phyloP scores from a whole-genome alignment of 1,140 invertebrate species.

The Tetranychus cinnabarinus region DNA sequence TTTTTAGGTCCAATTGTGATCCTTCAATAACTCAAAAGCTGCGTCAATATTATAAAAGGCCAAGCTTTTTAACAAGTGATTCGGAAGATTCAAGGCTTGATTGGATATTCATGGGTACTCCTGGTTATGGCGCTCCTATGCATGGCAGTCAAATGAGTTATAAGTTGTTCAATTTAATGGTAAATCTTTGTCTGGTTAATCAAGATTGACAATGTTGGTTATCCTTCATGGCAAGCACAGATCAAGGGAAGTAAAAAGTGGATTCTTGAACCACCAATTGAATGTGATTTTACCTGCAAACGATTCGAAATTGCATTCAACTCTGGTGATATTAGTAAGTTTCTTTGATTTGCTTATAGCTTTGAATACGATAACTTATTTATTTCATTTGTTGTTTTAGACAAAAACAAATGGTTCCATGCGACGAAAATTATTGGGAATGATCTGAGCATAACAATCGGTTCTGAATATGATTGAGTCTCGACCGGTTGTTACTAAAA shows the following conservation, averaged over 20 bases:
- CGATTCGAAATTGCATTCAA: conserved; percentile 42
- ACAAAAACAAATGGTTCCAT: conserved; percentile 88
- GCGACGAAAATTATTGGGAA: conserved; percentile 58
- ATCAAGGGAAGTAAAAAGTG: conserved; percentile 58
- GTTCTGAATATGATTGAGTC: conserved; percentile 68
- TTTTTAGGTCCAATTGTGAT: conserved; percentile 64
- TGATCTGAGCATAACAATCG: conserved; percentile 78
- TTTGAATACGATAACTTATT: background rate
- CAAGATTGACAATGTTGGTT: conserved; percentile 50
- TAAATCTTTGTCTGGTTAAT: background rate
- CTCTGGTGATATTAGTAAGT: conserved; percentile 68
- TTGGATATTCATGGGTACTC: conserved; percentile 90
- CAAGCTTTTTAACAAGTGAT: conserved; percentile 60
- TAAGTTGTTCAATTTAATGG: background rate
- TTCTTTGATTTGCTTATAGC: background rate
- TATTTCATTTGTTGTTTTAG: conserved; percentile 39
- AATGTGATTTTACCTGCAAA: conserved; percentile 53
- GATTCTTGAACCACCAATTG: conserved; percentile 59
- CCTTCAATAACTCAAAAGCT: conserved; percentile 44
- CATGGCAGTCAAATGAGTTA: conserved; percentile 41
- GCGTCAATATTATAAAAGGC: conserved; percentile 48
- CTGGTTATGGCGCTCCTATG: conserved; percentile 74
- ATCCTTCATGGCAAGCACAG: conserved; percentile 87
- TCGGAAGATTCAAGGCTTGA: conserved; percentile 63
- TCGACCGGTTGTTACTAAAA: too few relatives aligned